A percentile compares a stretch with the other conserved stretches of the same genome.
phyloP scores from a whole-genome alignment of 1,140 invertebrate genomes.

The Cydia strobilella region DNA sequence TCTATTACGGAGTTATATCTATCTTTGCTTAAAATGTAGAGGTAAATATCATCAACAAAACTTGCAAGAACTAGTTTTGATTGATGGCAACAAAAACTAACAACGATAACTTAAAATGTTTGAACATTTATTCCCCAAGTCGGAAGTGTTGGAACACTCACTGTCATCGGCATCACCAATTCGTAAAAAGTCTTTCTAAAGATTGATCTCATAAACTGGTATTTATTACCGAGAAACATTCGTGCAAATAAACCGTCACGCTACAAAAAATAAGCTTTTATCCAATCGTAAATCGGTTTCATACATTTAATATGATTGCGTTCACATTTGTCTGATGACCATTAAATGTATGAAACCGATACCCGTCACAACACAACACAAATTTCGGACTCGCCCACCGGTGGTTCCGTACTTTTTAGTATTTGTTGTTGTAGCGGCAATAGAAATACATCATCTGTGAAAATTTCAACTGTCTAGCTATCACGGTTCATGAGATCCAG shows the following conservation, averaged over 20 bases:
- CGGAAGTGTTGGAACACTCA: neutral
- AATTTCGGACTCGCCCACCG: no score
- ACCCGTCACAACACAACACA: no score
- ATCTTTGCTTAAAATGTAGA: neutral
- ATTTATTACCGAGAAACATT: neutral
- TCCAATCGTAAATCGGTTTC: neutral
- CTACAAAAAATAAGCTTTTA: slow-evolving; percentile 12
- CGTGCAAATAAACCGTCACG: slow-evolving; percentile 22
- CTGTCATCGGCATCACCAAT: neutral
- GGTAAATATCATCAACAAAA: slow-evolving; percentile 16
- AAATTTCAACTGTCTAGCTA: no score
- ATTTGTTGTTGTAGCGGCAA: no score
- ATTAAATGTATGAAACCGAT: no score
- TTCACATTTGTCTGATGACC: no score
- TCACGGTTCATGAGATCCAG: no score
- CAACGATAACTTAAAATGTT: slow-evolving; percentile 2
- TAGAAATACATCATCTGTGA: no score
- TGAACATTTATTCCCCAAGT: neutral
- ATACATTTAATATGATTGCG: no score
- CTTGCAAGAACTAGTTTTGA: slow-evolving; percentile 14
- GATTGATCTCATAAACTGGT: neutral
- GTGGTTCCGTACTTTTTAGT: no score
- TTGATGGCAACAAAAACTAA: slow-evolving; percentile 17
- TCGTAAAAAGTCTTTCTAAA: slow-evolving; percentile 17
- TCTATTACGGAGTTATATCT: no score